Evolutionary conservation across 1,140 invertebrate species (phyloP).

Genomic region (Pomacea maculata): DNA sequence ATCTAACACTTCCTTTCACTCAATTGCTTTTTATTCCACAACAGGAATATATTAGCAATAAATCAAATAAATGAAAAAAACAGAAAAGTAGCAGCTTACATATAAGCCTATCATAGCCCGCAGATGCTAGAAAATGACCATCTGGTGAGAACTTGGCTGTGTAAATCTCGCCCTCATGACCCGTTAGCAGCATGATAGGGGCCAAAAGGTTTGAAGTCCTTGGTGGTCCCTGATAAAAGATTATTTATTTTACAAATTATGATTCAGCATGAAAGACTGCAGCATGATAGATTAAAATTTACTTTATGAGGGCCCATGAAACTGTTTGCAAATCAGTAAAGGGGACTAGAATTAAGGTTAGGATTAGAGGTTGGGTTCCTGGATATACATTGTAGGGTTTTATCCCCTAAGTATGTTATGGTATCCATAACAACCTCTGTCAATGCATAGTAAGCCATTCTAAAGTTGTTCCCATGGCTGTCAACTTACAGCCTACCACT

Average conservation of each 20-base stretch:
- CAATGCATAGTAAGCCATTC: too few relatives aligned
- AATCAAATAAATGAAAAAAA: background rate
- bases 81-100: constrained; percentile 73
- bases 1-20: background rate
- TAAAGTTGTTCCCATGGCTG: too few relatives aligned
- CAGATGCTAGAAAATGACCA: constrained; percentile 90
- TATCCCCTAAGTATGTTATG: too few relatives aligned
- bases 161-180: constrained; percentile 97
- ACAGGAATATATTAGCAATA: background rate
- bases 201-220: constrained; percentile 89
- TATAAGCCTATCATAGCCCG: constrained; percentile 96
- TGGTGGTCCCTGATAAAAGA: constrained; percentile 71
- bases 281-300: too few relatives aligned
- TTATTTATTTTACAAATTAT: background rate
- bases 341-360: background rate
- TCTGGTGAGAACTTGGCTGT: constrained; percentile 94
- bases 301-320: too few relatives aligned
- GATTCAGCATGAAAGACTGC: background rate
- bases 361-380: background rate
- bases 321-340: background rate
- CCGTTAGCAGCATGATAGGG: constrained; percentile 96
- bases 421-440: too few relatives aligned
- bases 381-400: background rate
- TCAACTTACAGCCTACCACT: too few relatives aligned
- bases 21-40: too few relatives aligned